Conservation (phyloP, 2,113 vertebrate species). For the Anolis sagrei region DNA sequence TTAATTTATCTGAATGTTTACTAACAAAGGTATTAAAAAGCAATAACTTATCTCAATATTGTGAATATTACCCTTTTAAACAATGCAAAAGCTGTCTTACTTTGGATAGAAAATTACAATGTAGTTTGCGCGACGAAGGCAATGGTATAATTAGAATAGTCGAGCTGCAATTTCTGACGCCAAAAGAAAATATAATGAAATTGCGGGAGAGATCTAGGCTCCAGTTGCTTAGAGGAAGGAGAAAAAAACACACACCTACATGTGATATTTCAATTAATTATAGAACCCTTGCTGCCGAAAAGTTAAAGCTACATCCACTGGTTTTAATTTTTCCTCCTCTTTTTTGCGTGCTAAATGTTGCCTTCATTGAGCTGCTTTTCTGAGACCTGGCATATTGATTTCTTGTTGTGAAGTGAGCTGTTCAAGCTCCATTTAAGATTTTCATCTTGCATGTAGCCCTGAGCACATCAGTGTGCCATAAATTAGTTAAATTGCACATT, state of each 20-base stretch:
- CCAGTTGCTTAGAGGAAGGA: slow-evolving; percentile 36
- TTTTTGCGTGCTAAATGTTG: slow-evolving; percentile 73
- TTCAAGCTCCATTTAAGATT: slow-evolving; percentile 99
- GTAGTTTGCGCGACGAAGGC: slow-evolving; percentile 29
- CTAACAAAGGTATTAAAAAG: slow-evolving; percentile 46
- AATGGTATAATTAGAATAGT: slow-evolving; percentile 46
- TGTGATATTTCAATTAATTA: slow-evolving; percentile 75
- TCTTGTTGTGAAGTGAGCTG: slow-evolving; percentile 97
- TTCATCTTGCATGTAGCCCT: slow-evolving; percentile 94
- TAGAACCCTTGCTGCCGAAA: slow-evolving; percentile 70
- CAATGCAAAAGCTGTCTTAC: slow-evolving; percentile 38
- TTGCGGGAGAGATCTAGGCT: slow-evolving; percentile 55
- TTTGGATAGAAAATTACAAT: slow-evolving; percentile 55
- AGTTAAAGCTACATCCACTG: slow-evolving; percentile 79
- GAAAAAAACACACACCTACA: slow-evolving; percentile 29
- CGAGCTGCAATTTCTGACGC: slow-evolving; percentile 38
- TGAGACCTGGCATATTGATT: slow-evolving; percentile 96
- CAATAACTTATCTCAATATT: slow-evolving; percentile 50
- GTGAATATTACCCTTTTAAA: slow-evolving; percentile 5
- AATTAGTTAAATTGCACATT: slow-evolving; percentile 99
- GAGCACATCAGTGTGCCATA: slow-evolving; percentile 90
- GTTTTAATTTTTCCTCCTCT: slow-evolving; percentile 35
- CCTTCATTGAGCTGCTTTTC: slow-evolving; percentile 84
- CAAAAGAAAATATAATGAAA: slow-evolving; percentile 69
- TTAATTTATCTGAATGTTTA: slow-evolving; percentile 43